Evolutionary conservation across 1,140 invertebrate genomes (phyloP).

Genomic region (Magallana angulata): DNA sequence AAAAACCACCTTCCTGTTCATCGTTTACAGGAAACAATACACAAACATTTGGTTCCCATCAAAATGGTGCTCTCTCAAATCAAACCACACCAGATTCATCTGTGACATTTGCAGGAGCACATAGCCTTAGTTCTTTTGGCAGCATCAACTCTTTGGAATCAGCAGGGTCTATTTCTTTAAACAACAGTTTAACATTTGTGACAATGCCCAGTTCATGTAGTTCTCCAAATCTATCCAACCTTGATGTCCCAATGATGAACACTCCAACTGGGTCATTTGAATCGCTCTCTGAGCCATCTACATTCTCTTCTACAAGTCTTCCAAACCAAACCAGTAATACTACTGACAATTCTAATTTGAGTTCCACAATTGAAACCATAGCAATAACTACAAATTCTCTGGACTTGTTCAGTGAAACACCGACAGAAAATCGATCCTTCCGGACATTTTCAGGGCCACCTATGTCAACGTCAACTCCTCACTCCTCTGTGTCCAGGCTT

Average conservation of each 20-base stretch:
- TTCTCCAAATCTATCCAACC: conserved; percentile 65
- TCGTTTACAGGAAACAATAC: not conserved
- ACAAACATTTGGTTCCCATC: not conserved
- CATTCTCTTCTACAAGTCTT: not conserved
- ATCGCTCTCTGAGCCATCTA: conserved; percentile 57
- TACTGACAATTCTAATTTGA: conserved; percentile 53
- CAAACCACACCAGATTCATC: not conserved
- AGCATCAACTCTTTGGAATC: conserved; percentile 62
- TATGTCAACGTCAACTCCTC: conserved; percentile 45
- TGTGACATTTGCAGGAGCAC: not conserved
- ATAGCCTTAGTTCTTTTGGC: conserved; percentile 31
- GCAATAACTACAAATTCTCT: conserved; percentile 54
- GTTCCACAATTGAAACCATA: conserved; percentile 57
- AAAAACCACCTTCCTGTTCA: not conserved
- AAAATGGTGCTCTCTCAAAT: conserved; percentile 10
- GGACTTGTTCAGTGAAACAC: conserved; percentile 38
- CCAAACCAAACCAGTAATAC: conserved; percentile 32
- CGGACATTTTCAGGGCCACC: conserved; percentile 53
- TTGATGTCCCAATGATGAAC: conserved; percentile 60
- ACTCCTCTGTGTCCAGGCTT: conserved; percentile 21
- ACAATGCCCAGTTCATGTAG: conserved; percentile 69
- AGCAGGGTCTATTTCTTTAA: conserved; percentile 16
- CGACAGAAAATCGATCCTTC: conserved; percentile 43
- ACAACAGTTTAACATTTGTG: conserved; percentile 66
- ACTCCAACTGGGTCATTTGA: conserved; percentile 66